These are phyloP conservation scores for Alviniconcha strummeri DNA, from an alignment of 2,888 invertebrate genomes.

Conservation along the genomic window DNA sequence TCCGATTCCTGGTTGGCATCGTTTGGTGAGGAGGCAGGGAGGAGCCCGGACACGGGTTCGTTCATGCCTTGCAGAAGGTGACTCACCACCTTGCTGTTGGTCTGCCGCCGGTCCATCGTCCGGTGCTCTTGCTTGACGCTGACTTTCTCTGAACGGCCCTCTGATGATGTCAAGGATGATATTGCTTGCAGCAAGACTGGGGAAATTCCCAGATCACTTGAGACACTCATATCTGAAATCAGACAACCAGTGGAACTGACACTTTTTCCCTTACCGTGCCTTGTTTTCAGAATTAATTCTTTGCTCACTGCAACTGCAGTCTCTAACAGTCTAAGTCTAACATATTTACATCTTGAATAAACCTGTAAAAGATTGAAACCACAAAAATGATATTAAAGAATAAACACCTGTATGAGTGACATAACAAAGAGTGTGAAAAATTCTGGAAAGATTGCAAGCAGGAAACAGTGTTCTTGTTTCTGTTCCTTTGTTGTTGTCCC, in stretches of 20 bases:
- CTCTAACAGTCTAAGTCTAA: no score
- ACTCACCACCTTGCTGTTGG: conserved; percentile 44
- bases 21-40: conserved; percentile 15
- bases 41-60: conserved; percentile 49
- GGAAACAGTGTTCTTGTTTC: no score
- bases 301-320: no score
- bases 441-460: no score
- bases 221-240: conserved; percentile 58
- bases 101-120: conserved; percentile 21
- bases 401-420: no score
- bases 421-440: no score
- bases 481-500: no score
- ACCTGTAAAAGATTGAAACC: no score
- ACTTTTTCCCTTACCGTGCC: no score
- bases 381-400: no score
- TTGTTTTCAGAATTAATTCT: no score
- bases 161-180: conserved; percentile 58
- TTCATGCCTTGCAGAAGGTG: conserved; percentile 56
- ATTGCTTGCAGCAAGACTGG: conserved; percentile 71
- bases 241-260: not conserved
- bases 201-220: conserved; percentile 68
- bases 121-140: not conserved
- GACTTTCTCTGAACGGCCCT: conserved; percentile 19
- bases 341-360: no score
- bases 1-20: not conserved